These are phyloP conservation scores for Takifugu flavidus DNA, from an alignment of 2,113 vertebrate species.

Conservation along the genomic window DNA sequence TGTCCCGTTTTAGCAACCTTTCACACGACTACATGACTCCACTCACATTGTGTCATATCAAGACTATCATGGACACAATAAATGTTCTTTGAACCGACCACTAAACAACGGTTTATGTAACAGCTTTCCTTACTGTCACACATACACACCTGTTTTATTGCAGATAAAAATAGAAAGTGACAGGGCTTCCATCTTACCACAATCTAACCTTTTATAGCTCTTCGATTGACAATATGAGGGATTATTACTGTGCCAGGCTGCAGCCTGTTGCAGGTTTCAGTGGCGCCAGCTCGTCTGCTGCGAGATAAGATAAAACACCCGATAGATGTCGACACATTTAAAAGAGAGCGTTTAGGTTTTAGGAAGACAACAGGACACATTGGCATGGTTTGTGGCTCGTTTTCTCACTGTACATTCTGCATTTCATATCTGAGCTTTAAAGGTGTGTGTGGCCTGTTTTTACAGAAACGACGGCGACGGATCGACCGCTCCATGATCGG, in stretches of 20 bases:
- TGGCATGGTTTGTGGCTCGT: too few relatives aligned
- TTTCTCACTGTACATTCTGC: too few relatives aligned
- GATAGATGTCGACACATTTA: background rate
- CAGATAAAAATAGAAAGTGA: background rate
- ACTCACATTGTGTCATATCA: too few relatives aligned
- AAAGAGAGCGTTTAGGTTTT: background rate
- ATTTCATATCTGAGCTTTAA: too few relatives aligned
- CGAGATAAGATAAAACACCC: conserved; percentile 15
- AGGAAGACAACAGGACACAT: background rate
- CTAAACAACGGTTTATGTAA: background rate
- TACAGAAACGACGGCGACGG: conserved; percentile 80
- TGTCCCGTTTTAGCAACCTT: background rate
- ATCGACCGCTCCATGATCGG: conserved; percentile 91
- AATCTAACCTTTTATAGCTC: background rate
- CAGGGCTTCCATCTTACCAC: background rate
- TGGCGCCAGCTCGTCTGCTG: background rate
- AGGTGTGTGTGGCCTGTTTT: background rate
- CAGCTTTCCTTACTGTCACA: background rate
- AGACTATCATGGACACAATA: too few relatives aligned
- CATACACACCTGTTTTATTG: background rate
- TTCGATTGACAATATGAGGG: background rate
- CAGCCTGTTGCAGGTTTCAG: background rate
- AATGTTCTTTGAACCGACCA: background rate
- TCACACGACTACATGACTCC: too few relatives aligned
- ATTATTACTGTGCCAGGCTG: background rate